Percentiles rank a stretch among this genome's conserved stretches.
Conservation (phyloP, 2,797 vertebrate genomes). For the Smutsia temminckii region DNA sequence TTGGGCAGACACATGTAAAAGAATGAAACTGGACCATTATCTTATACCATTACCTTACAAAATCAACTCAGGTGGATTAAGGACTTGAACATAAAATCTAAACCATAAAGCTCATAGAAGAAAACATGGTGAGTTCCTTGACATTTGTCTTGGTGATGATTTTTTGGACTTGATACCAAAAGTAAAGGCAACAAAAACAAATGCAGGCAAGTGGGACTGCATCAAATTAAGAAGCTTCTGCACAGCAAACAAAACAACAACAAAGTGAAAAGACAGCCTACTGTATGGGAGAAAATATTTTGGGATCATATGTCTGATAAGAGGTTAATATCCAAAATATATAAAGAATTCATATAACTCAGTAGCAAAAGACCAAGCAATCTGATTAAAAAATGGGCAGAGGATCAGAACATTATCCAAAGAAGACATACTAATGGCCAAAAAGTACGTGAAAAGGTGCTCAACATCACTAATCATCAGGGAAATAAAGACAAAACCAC, state of each 20-base stretch:
- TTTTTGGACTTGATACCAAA: background rate
- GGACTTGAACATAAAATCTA: background rate
- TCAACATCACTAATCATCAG: background rate
- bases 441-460: background rate
- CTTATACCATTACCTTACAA: background rate
- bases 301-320: background rate
- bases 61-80: background rate
- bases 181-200: background rate
- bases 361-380: background rate
- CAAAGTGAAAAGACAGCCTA: background rate
- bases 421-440: background rate
- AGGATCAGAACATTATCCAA: background rate
- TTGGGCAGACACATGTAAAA: background rate
- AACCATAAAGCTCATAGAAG: background rate
- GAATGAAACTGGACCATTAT: background rate
- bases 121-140: background rate
- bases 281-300: background rate
- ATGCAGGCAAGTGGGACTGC: background rate
- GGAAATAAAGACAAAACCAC: background rate
- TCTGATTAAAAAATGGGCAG: background rate
- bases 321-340: background rate
- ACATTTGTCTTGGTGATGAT: background rate
- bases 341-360: background rate
- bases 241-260: background rate
- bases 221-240: background rate